Evolutionary conservation across 2,113 vertebrate genomes (phyloP), one percentile per base, ranked within the genome.

Genomic region (Oryzias curvinotus): DNA sequence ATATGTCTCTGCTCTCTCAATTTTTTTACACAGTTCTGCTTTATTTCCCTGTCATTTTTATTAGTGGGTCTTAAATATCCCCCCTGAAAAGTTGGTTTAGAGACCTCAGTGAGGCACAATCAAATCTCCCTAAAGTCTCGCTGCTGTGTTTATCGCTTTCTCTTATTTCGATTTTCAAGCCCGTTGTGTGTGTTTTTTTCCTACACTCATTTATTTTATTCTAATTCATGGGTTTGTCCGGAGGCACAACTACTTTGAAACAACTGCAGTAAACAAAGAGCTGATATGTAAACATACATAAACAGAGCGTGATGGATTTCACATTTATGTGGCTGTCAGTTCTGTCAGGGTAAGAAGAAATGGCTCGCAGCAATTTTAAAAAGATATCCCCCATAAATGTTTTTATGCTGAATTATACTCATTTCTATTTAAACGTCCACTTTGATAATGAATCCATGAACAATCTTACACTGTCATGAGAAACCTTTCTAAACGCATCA

Each of bases 21-120:
- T 49, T 49, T 65, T 65, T 43, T 50, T 23, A 25, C 46, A 18
- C 53, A 57, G 46, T 13, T 25, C 30, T 43, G 16, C 18, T 42
- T 50, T 7, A 43, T 15, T 19, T 17, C 5, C 63, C 19, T 5
- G 4, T 51, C 7, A 8, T 19, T 50, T 14, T 50, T 15, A 17
- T 28, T 43, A 45, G 54, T 17, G 2, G 4, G 18, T 36, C 28
- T 52, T 45, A 26, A 57, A 36, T 12, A 36, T 12, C 36, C 36
- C 36, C 10, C 10, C 42, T 43, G 36, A 4, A 43, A 43, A 15
- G 41, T 14, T 46, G 36, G 28, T 57, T 12, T 44, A 6, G 13
- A 7, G 48, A 46, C 41, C 36, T 46, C 15, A 26, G 48, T 43
- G 47, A 43, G 13, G 17, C 52, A n/a, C 46, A 50, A n/a, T 30